phyloP scores from a whole-genome alignment of 2,888 invertebrate genomes.

The Ypsolopha scabrella region DNA sequence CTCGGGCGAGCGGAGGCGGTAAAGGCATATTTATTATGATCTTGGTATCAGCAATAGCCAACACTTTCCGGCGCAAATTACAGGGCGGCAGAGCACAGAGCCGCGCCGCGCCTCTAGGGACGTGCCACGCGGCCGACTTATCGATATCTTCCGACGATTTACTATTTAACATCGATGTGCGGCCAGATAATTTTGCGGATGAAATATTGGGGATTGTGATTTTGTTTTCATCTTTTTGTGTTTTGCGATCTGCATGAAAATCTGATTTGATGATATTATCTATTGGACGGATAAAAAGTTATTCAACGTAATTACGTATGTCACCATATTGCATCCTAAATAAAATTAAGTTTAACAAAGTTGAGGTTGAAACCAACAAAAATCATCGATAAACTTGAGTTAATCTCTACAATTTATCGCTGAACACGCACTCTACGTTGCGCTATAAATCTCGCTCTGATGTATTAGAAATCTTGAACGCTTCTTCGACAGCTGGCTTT shows the following conservation, averaged over 20 bases:
- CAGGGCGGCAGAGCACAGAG: constrained; percentile 62
- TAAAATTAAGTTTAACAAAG: too few species aligned
- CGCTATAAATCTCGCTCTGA: not conserved
- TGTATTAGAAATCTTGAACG: not conserved
- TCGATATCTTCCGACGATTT: constrained; percentile 32
- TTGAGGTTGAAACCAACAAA: too few species aligned
- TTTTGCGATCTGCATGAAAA: not conserved
- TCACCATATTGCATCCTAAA: too few species aligned
- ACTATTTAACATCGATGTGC: constrained; percentile 6
- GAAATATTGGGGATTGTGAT: not conserved
- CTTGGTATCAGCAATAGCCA: constrained; percentile 68
- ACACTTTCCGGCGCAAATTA: constrained; percentile 70
- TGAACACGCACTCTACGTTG: not conserved
- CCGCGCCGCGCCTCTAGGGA: constrained; percentile 33
- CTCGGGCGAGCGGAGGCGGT: constrained; percentile 46
- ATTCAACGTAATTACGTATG: too few species aligned
- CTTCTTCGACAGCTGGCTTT: not conserved
- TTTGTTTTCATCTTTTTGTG: not conserved
- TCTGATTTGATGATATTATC: not conserved
- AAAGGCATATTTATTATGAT: constrained; percentile 71
- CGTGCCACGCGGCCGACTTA: constrained; percentile 30
- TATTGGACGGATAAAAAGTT: too few species aligned
- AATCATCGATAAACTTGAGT: not conserved
- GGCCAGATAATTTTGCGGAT: not conserved
- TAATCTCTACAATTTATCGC: not conserved